Evolutionary conservation across 2,888 invertebrate genomes (phyloP), one percentile per base, ranked within the genome.

Genomic region (Stratiomys singularior): DNA sequence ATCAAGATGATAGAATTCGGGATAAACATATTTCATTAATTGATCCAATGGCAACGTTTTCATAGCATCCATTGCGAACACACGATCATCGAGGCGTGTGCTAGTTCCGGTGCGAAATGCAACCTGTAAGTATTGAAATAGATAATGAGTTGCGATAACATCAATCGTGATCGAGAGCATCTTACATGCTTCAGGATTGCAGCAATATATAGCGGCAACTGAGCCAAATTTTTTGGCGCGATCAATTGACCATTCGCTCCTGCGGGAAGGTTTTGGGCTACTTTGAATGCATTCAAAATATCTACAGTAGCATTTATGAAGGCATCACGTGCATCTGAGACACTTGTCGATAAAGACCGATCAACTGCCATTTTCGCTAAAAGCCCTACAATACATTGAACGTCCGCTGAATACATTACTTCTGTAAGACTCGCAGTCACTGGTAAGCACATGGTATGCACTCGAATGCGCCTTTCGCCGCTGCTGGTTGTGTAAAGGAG

Each of bases 331-430:
- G 99, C 98, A 87, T 99, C 99, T 7, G 93, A 89, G 84, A 99
- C 89, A 69, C 94, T 96, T 28, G 96, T 93, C 58, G 93, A 90
- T 83, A 94, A 89, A 80, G 96, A 95, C 63, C 97, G 91, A 87
- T 99, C 99, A 79, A 97, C 98, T 80, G 98, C 98, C 98, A 99
- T 99, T 91, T 99, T 99, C 27, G 96, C 92, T 30, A 99, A 89
- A 80, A 99, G 88, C 76, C 96, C 96, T 76, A 96, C 90, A 81
- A 99, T 96, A 81, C 96, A 96, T 86, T 97, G 95, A 84, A 97
- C 94, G 88, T 99, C 99, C 0, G 98, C 99, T 13, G 92, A 90
- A 85, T 94, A 92, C 82, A 98, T 90, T 4, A 99, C 91, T 83
- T 98, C 98, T 0, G 93, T 90, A 77, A 99, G 85, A 82, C 92